Base-by-base conservation (phyloP, 2,113 vertebrate species). In the Rhizomys pruinosus region DNA sequence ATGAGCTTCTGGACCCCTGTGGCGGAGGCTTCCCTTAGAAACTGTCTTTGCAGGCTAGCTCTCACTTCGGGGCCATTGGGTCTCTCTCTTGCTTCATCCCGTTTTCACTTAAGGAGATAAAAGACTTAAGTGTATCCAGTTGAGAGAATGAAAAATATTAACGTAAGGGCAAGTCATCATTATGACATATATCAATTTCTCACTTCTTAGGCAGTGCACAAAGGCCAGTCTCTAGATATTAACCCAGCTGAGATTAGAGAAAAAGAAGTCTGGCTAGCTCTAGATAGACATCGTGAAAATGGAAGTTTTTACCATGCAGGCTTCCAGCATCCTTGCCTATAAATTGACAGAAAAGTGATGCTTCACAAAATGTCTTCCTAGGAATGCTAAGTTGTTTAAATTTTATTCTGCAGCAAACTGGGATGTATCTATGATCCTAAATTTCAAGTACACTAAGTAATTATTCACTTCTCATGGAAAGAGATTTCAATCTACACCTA, bases 81-180 rank as follows among this genome's bases (percentile, higher is more conserved):
- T 93, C 91, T 87, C 86, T 87, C 85, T 79, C 84, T 37, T 17
- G 59, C 72, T 95, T 90, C 66, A n/a, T 37, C 84, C 69, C 89
- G 59, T 77, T 96, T 93, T 93, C 86, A 59, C 82, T 78, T 78
- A 47, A n/a, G 34, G 82, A 73, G 79, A 89, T 89, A 87, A 94
- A 95, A 94, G 66, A 71, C 55, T 61, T 37, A 87, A 92, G 71
- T 76, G 68, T 74, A 84, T 69, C 90, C 92, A 63, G 52, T 25
- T 77, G 86, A 86, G 95, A 90, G 55, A 94, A 92, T 64, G 68
- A 66, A 84, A 94, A 93, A 91, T 93, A 91, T 94, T 92, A 79
- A 94, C 71, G 85, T 80, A 93, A 90, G 85, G 92, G 86, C 66
- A 79, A 95, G 93, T 79, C 93, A 91, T 87, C 85, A 64, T 81